Evolutionary conservation across 1,140 invertebrate species (phyloP), one percentile per base, ranked within the genome.

Genomic region (Psix sp.): DNA sequence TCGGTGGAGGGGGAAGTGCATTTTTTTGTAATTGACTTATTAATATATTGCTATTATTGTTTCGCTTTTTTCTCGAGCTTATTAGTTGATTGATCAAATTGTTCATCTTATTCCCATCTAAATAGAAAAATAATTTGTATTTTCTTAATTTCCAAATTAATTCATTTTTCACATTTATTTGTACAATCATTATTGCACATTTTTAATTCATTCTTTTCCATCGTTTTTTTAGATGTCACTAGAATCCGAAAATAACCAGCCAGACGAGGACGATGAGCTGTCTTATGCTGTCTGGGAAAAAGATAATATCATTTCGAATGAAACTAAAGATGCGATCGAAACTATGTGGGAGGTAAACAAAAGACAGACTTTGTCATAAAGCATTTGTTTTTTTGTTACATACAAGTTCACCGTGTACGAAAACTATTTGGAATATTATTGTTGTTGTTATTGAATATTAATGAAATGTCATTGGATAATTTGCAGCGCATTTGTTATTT

Each of bases 301-400:
- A 5, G 72, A 81, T 2, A 73, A 80, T 38, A 77, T 84, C 46
- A 71, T 85, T n/a, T 59, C 78, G 4, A 74, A 77, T 17, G 66
- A 77, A 36, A 21, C 78, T 5, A 56, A 13, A 43, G 74, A 82
- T 51, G 81, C 84, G 51, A 80, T 86, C 67, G 76, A 82, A 70
- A 68, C 71, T 0, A 84, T 86, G 83, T 86, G 84, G 84, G 84
- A 86, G 80, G 82, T 86, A 79, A 39, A 36, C 26, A 16, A n/a
- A n/a, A n/a, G n/a, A 26, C 1, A 35, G 29, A 33, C 18, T 68
- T 45, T 13, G 35, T 11, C 10, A 13, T 33, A 10, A 17, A 18
- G 14, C 11, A 51, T 43, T 9, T 26, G 29, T 46, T 10, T 14
- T n/a, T 35, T 5, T 35, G 11, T 35, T 13, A 10, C 13, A 33